A percentile compares a stretch with the other conserved stretches of the same genome.
Conservation (phyloP, 2,888 invertebrate genomes). For the Drosophila nr. perissopoda region DNA sequence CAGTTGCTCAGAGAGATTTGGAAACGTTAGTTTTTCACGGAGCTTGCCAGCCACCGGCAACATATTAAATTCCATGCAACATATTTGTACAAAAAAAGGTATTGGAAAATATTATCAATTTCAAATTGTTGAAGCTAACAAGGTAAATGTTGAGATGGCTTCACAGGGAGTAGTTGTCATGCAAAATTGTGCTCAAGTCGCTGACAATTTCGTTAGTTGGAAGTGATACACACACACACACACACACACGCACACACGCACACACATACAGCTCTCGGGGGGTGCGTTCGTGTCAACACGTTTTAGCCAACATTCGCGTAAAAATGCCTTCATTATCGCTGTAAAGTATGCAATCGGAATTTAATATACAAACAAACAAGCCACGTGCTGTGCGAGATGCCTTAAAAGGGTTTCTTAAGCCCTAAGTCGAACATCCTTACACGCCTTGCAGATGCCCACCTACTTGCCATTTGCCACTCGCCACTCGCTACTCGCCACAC, state of each 20-base stretch:
- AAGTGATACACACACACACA: background rate
- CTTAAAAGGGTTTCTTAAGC: conserved; percentile 43
- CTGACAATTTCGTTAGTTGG: conserved; percentile 21
- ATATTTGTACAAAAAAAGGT: too few relatives aligned
- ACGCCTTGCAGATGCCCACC: background rate
- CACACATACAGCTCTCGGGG: background rate
- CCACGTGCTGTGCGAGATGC: conserved; percentile 47
- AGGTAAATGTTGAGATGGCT: background rate
- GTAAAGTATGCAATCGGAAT: conserved; percentile 68
- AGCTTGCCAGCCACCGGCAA: too few relatives aligned
- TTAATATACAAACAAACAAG: conserved; percentile 66
- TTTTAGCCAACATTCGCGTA: conserved; percentile 22
- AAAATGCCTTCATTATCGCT: conserved; percentile 74
- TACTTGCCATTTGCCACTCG: background rate
- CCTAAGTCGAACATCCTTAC: conserved; percentile 3
- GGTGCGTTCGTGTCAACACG: background rate
- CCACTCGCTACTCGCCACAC: background rate
- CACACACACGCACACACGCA: background rate
- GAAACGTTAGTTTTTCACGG: too few relatives aligned
- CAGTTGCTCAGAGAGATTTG: too few relatives aligned
- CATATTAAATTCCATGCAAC: too few relatives aligned
- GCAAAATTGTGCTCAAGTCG: background rate
- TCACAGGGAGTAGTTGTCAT: background rate
- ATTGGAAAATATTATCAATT: background rate
- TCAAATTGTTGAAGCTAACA: background rate